Base-by-base conservation (phyloP, 2,113 vertebrate genomes). In the Chionomys nivalis region DNA sequence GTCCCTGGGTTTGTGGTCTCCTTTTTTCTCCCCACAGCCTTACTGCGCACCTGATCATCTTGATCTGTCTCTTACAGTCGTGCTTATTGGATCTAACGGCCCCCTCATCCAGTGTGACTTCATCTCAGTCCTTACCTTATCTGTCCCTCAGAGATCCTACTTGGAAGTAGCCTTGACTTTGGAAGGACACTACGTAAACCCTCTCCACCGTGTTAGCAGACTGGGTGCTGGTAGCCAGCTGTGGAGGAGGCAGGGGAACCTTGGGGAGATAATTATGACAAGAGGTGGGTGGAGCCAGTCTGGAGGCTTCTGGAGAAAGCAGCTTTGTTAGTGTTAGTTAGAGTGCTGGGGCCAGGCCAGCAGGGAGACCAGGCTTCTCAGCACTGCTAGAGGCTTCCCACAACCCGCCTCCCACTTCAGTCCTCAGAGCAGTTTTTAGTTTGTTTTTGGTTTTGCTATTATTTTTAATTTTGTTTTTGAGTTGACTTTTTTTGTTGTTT, bases 191-290 rank as follows among this genome's bases (percentile, higher is more conserved):
- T 63, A 2, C 24, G 14, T 13, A 11, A 17, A 63, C 14, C 44
- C 47, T 12, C 78, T 24, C 19, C 9, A 7, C n/a, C 2, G 0
- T 36, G 0, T 6, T 6, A 17, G 61, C 42, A 49, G 47, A 39
- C 63, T 17, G 13, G 10, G 39, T 17, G 24, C 77, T 14, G 10
- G 61, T n/a, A 0, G 0, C 36, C n/a, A 2, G 1, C 0, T 11
- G 28, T 65, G 49, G 77, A 90, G 82, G 47, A 3, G 0, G 68
- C 19, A 61, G 82, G 76, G 72, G 75, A 79, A 81, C 68, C 24
- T 10, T 61, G 36, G 47, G 39, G 70, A 66, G 31, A 39, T 31
- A 14, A 42, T 16, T 42, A 16, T 49, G 36, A 63, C 81, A 5
- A 81, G 88, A 85, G 19, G 23, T 8, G 58, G 61, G 88, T 3